Evolutionary conservation across 2,797 vertebrate genomes (phyloP), one percentile per base, ranked within the genome.

Genomic region (Mormyrus hasselquistii): DNA sequence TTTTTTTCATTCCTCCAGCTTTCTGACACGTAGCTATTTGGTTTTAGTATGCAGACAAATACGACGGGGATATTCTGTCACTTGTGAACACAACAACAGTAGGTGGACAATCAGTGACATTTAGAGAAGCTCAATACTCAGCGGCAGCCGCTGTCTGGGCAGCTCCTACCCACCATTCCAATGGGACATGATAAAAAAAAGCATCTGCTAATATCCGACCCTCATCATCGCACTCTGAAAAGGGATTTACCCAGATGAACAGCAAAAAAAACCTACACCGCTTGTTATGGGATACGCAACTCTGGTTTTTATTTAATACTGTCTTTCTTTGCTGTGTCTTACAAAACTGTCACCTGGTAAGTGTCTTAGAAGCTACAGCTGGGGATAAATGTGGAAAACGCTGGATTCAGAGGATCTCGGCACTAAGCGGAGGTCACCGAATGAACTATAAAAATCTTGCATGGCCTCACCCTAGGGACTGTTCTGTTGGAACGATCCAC

Each of bases 101-200:
- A 19, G 84, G 50, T 55, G 49, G 50, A 89, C 84, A 57, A 9
- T 41, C 50, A 57, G 34, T 87, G 89, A 69, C 85, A 55, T 76
- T 87, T 79, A 86, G 49, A 84, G 85, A 76, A 14, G 19, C 41
- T 89, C 84, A 41, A 89, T 89, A 89, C n/a, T 87, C 65, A 52
- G 52, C 85, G 19, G 50, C 49, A 41, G 62, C 85, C 22, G 2
- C 34, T 87, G 34, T 47, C 50, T 87, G 62, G 34, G 69, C 29
- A 87, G 52, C 25, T 19, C 65, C 84, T 89, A 34, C 50, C 62
- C 16, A 10, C 83, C 62, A 50, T 52, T 86, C 19, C 57, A 83
- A 88, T 16, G n/a, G 79, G 73, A 55, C 50, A 82, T 19, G 55
- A 44, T 38, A 86, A 52, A 47, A 89, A 55, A 47, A 65, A 86